Evolutionary conservation across 2,797 vertebrate species (phyloP), one percentile per base, ranked within the genome.

Genomic region (Sebastiscus tertius): DNA sequence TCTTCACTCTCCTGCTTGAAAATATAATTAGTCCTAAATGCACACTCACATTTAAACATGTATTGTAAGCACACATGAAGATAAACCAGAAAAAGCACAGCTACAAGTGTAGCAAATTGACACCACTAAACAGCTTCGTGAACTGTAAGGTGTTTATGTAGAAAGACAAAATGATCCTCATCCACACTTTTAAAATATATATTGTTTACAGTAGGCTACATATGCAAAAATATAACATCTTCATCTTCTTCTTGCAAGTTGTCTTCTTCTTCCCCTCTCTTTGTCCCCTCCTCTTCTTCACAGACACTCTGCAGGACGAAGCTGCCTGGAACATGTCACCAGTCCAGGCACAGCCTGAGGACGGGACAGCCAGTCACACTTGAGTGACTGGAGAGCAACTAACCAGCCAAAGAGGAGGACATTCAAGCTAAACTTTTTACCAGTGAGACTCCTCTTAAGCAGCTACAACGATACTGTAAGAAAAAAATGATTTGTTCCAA

Each of bases 201-300:
- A 42, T 18, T 66, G 26, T 31, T 66, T 29, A 29, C 16, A 55
- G n/a, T 20, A 12, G 9, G 6, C 59, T 18, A 3, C 8, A 20
- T 61, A 29, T 29, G 2, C 31, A 49, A 49, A 70, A 24, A 55
- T 20, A 52, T 20, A 52, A 52, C 2, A 9, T 52, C 20, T 52
- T 52, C 20, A 39, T 63, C 16, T 6, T 7, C 12, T 24, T 54
- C 26, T 66, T 34, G 24, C 8, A 39, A 20, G 26, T 62, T 26
- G 22, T 70, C 46, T 31, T 52, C 56, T n/a, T 49, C 61, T 27
- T 58, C 20, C n/a, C 9, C 34, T 42, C 29, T 55, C n/a, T 65
- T 69, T 66, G 70, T 75, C 71, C 67, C 69, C 61, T 86, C 49
- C n/a, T 73, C 46, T 63, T 70, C 61, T 60, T 80, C 56, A 22